Base-by-base conservation (phyloP, 2,113 vertebrate genomes). In the Misgurnus mizolepis region DNA sequence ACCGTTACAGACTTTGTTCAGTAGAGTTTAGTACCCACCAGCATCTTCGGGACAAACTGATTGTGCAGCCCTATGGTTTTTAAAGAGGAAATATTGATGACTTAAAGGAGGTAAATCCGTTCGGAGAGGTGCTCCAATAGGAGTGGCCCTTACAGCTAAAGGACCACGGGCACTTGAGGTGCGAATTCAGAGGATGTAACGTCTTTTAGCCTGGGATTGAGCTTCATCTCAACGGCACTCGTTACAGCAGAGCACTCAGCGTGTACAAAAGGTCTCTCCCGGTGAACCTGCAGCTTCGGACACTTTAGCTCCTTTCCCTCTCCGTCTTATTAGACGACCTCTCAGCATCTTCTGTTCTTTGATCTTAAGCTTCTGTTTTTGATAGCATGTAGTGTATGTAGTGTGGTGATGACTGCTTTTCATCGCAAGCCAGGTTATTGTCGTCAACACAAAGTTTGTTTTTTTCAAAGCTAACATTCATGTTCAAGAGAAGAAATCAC, bases 241-340 rank as follows among this genome's bases (percentile, higher is more conserved):
- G 84, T 88, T 89, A 90, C 86, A 88, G 88, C 86, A 75, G 87
- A 88, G 60, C 89, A 87, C 89, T 92, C 85, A 80, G 78, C 83
- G 76, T 82, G 78, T 84, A 89, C 84, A 89, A 90, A 87, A 89
- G 85, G 71, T 56, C 75, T 90, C 85, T 88, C 82, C 80, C 72
- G 74, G 78, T 87, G 84, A 7, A 83, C 83, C 84, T 85, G 76
- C 82, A 84, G 80, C 80, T 82, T 68, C 27, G 40, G 82, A 82
- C 79, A 81, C 86, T 85, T 86, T 82, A 83, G 66, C 84, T 80
- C 75, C 80, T 84, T 84, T 76, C 85, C 82, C 78, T 76, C 82
- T 85, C 85, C 80, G 79, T 87, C 83, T 80, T 83, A 75, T 82
- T 84, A 85, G 47, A 81, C 71, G 67, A 62, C 71, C 67, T 55